Conservation (phyloP, 1,140 invertebrate genomes). For the Pseudomyrmex flavicornis region DNA sequence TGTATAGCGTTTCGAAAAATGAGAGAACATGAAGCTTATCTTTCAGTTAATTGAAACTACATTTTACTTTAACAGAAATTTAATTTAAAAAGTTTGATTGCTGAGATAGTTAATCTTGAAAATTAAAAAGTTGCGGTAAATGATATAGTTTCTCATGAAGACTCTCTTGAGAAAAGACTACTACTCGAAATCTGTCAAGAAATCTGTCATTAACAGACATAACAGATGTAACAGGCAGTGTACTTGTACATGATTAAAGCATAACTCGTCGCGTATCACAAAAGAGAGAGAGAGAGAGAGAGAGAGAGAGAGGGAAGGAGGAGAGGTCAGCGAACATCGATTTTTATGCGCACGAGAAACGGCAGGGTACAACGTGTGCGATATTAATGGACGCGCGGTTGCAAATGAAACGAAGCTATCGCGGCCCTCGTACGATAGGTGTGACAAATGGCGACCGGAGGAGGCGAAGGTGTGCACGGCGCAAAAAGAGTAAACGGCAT, state of each 20-base stretch:
- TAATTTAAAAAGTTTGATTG: constrained; percentile 55
- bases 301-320: no score
- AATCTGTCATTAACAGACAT: constrained; percentile 4
- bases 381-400: constrained; percentile 66
- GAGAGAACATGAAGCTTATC: constrained; percentile 26
- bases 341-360: constrained; percentile 45
- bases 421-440: constrained; percentile 61
- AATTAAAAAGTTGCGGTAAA: constrained; percentile 47
- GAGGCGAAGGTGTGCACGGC: constrained; percentile 42
- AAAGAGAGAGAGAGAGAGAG: not conserved
- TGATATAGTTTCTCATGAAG: constrained; percentile 37
- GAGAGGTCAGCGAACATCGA: constrained; percentile 60
- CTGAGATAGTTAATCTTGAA: constrained; percentile 43
- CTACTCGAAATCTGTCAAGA: constrained; percentile 39
- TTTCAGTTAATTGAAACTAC: constrained; percentile 41
- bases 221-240: not conserved
- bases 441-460: constrained; percentile 62
- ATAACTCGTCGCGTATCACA: constrained; percentile 7
- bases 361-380: constrained; percentile 46
- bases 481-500: constrained; percentile 49
- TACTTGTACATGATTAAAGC: constrained; percentile 38
- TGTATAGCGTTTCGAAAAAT: not conserved
- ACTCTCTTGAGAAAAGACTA: not conserved
- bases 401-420: constrained; percentile 69
- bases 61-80: constrained; percentile 41